Evolutionary conservation across 2,888 invertebrate genomes (phyloP), one percentile per base, ranked within the genome.

Genomic region (Calameuta idolon): DNA sequence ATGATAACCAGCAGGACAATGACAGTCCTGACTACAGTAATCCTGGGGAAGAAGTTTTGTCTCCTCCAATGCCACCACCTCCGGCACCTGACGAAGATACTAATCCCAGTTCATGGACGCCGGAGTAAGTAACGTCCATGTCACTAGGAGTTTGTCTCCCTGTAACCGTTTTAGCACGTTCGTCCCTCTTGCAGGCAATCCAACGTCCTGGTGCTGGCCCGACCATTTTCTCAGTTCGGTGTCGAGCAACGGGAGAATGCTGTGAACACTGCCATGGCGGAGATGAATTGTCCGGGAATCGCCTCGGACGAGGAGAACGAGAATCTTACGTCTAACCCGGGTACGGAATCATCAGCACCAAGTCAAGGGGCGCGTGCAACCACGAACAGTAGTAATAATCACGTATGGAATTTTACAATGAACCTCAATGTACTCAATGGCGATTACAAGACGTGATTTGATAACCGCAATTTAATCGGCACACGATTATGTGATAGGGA

Each of bases 41-140:
- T 11, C 83, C 84, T 69, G 55, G 55, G 55, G 55, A 9, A 9
- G 55, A 55, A 0, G 1, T 55, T 9, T 55, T 55, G 55, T 76
- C 80, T 68, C 74, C 77, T 12, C 79, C 81, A 69, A 76, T 82
- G 15, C 33, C 76, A 12, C 73, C 76, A 55, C 81, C 80, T 69
- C 69, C 79, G 33, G 68, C 77, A 68, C 76, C 82, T 12, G 82
- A 86, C 30, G 86, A 83, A 69, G 85, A 86, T 75, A 85, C 85
- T 23, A 86, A 84, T 79, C 85, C 86, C 3, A 87, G 85, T 69
- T 79, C 83, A n/a, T 88, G 88, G 88, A 83, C 83, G 15, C 86
- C 85, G 12, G 86, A 85, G 89, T 89, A 83, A 85, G 86, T 84
- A 75, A 0, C 2, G 5, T 15, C 15, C 15, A 15, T 15, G 15